These are phyloP conservation scores for Pterois miles DNA, from an alignment of 2,797 vertebrate species.

Conservation along the genomic window DNA sequence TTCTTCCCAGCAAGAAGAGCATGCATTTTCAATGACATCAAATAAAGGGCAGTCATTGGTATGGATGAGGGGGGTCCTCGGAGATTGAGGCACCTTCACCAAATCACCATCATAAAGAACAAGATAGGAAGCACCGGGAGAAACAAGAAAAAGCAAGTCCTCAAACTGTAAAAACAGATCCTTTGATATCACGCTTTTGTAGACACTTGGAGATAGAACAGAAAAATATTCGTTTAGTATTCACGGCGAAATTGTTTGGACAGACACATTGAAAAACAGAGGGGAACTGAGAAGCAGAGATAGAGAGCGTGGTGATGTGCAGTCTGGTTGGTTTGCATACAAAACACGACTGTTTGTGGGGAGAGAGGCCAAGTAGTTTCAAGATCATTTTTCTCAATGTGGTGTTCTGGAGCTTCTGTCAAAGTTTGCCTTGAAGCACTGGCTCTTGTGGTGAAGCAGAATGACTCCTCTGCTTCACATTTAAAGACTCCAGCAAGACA, in stretches of 20 bases:
- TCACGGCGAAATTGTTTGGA: conserved; percentile 47
- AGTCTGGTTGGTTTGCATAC: conserved; percentile 38
- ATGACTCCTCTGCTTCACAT: conserved; percentile 21
- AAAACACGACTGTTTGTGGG: conserved; percentile 11
- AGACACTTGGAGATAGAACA: conserved; percentile 46
- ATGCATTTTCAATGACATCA: conserved; percentile 81
- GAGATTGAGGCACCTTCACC: conserved; percentile 72
- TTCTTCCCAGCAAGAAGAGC: conserved; percentile 59
- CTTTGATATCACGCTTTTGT: conserved; percentile 56
- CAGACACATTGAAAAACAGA: conserved; percentile 44
- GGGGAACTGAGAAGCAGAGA: conserved; percentile 44
- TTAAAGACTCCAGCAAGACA: conserved; percentile 36
- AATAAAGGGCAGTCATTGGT: conserved; percentile 81
- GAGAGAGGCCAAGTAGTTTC: conserved; percentile 27
- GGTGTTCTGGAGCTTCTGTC: conserved; percentile 52
- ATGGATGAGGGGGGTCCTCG: conserved; percentile 71
- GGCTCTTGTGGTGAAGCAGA: conserved; percentile 40
- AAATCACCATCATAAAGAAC: conserved; percentile 52
- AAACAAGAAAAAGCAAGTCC: conserved; percentile 41
- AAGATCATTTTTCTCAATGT: conserved; percentile 47
- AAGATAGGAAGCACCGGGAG: conserved; percentile 51
- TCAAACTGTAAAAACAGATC: conserved; percentile 60
- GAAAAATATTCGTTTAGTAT: conserved; percentile 51
- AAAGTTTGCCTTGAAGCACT: conserved; percentile 57
- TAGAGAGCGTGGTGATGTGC: conserved; percentile 19